phyloP scores from a whole-genome alignment of 2,113 vertebrate species.

The Cololabis saira region DNA sequence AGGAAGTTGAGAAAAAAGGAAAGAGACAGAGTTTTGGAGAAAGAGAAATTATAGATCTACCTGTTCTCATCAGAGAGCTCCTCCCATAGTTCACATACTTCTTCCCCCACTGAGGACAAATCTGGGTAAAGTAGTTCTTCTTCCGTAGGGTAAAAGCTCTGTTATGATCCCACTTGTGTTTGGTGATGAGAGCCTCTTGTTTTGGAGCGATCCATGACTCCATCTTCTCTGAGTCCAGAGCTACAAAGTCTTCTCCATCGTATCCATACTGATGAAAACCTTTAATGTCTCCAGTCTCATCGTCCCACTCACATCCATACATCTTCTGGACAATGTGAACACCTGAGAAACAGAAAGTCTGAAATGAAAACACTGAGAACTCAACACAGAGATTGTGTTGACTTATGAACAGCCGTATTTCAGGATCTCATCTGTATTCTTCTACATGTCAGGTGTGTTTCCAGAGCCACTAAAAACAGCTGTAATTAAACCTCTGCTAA shows the following conservation, averaged over 20 bases:
- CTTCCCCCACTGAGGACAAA: constrained; percentile 25
- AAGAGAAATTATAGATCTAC: constrained; percentile 11
- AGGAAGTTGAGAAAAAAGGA: no score
- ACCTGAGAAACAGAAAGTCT: constrained; percentile 30
- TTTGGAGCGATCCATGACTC: neutral
- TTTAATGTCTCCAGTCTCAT: neutral
- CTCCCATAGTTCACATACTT: constrained; percentile 23
- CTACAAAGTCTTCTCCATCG: constrained; percentile 52
- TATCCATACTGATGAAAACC: constrained; percentile 31
- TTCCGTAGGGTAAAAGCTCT: fast-evolving
- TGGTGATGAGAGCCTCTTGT: fast-evolving
- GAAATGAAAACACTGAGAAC: neutral
- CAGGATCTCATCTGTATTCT: no score
- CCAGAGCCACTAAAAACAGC: no score
- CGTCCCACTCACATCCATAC: constrained; percentile 37
- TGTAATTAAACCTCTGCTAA: no score
- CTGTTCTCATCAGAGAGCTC: constrained; percentile 32
- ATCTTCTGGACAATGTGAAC: neutral
- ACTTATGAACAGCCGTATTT: no score
- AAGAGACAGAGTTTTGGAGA: no score
- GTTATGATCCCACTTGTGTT: constrained; percentile 28
- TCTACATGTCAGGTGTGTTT: no score
- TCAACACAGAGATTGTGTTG: neutral
- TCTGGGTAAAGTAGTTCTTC: neutral
- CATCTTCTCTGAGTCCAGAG: constrained; percentile 36